Evolutionary conservation across 2,888 invertebrate species (phyloP), one percentile per base, ranked within the genome.

Genomic region (Apeira syringaria): DNA sequence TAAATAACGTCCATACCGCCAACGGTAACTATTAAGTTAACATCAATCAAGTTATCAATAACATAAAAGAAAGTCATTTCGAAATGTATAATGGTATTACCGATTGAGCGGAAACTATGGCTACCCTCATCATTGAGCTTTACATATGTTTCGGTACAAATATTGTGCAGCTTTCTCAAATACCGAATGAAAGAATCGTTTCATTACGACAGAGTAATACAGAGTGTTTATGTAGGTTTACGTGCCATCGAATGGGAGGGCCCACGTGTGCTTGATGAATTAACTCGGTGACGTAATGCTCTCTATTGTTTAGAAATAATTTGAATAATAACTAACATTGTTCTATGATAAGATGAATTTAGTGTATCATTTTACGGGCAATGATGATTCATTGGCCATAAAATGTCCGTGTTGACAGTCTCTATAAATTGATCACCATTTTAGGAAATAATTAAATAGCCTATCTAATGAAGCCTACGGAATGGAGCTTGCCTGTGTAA

Each of bases 231-330:
- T 26, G 33, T 40, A 33, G 27, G 40, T 39, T 15, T 47, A 13
- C 20, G 30, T 40, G 33, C 38, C 46, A 53, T 56, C 53, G 50
- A 50, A 56, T 53, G 46, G 52, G 32, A 46, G 42, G 48, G 29
- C 48, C 35, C 44, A 45, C 46, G 50, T 48, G 46, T 36, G 27
- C 18, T 43, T 46, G 44, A 53, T 53, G 43, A 50, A 46, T 41
- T 38, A 40, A 47, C 47, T 47, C 22, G 6, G 11, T 41, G 45
- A 40, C 45, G 39, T 44, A 44, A 44, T n/a, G 37, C 17, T 17
- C 5, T 20, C 10, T 10, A 35, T 36, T 30, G 17, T 35, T 15
- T 34, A 15, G 25, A 18, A 37, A 22, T 5, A 18, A 26, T 31
- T 33, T 33, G 18, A 38, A 42, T 31, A 32, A 10, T 9, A 28